Conservation (phyloP, 1,140 invertebrate genomes). For the Ooceraea biroi region DNA sequence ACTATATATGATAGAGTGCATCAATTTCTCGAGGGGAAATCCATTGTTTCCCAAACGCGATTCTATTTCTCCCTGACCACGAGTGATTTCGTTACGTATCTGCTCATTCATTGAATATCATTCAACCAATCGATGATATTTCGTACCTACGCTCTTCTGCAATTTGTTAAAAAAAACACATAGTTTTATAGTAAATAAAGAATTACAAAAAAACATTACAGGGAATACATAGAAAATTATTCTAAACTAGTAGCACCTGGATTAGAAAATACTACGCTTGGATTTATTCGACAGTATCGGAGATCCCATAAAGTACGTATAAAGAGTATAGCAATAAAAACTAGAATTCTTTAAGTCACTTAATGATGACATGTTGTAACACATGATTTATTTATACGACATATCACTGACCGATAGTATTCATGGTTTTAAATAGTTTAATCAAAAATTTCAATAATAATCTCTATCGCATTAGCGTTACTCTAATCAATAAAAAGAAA, state of each 20-base stretch:
- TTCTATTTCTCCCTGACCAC: conserved; percentile 35
- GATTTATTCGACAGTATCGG: too few species aligned
- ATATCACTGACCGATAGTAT: neutral
- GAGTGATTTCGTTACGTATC: conserved; percentile 38
- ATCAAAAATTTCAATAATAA: too few species aligned
- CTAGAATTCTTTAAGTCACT: neutral
- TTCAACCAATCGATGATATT: conserved; percentile 63
- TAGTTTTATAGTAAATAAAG: conserved; percentile 86
- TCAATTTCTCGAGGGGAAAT: conserved; percentile 2
- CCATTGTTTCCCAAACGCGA: neutral
- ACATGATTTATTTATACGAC: neutral
- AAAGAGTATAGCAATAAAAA: neutral
- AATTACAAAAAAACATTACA: conserved; percentile 78
- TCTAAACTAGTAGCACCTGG: conserved; percentile 5
- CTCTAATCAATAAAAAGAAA: too few species aligned
- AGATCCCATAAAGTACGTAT: too few species aligned
- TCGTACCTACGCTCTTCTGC: conserved; percentile 64
- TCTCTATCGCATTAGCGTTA: too few species aligned
- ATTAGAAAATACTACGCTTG: neutral
- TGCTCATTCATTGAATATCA: conserved; percentile 13
- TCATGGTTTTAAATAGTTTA: too few species aligned
- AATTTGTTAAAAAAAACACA: conserved; percentile 77
- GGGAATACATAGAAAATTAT: neutral
- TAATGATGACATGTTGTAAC: neutral
- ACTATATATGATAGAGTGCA: conserved; percentile 32